Evolutionary conservation across 2,797 vertebrate species (phyloP), one percentile per base, ranked within the genome.

Genomic region (Molossus alvarezi): DNA sequence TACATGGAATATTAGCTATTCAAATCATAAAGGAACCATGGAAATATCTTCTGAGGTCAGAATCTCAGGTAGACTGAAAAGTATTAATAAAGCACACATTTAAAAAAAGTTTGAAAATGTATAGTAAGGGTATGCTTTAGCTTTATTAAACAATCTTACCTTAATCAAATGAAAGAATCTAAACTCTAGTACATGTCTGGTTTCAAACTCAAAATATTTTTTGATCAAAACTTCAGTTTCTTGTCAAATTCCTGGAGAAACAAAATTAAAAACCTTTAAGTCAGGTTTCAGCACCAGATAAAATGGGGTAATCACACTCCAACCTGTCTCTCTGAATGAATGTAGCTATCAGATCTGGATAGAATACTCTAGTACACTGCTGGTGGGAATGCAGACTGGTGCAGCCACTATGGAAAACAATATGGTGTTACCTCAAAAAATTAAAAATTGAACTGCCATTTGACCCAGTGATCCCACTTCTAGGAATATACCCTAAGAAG

Each of bases 141-240:
- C 83, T 90, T 90, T 83, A n/a, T 23, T 41, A 80, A 97, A 88
- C 27, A 88, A 75, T 11, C 98, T 98, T 96, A 98, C 98, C 98
- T 98, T 85, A 95, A 89, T 97, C 94, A 96, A 98, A 94, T 90
- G 96, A 91, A 98, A 94, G 96, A 75, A 97, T 95, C 94, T 93
- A 97, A 98, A 98, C 94, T 90, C 96, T 97, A 98, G 92, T 0
- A 57, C 97, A 98, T 98, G 90, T 95, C 97, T 41, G 86, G 51
- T 83, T 80, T 96, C 95, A 96, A 55, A 85, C 65, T 89, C 91
- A 33, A 85, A 84, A 62, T 11, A 0, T 1, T 64, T 20, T 21
- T 12, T 57, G 88, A 15, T 93, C 93, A 9, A 6, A 57, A 20
- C 1, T 13, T 97, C 0, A 79, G 89, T 91, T 95, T 97, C 93